Evolutionary conservation across 2,888 invertebrate genomes (phyloP).

Genomic region (Cheilosia grossa): DNA sequence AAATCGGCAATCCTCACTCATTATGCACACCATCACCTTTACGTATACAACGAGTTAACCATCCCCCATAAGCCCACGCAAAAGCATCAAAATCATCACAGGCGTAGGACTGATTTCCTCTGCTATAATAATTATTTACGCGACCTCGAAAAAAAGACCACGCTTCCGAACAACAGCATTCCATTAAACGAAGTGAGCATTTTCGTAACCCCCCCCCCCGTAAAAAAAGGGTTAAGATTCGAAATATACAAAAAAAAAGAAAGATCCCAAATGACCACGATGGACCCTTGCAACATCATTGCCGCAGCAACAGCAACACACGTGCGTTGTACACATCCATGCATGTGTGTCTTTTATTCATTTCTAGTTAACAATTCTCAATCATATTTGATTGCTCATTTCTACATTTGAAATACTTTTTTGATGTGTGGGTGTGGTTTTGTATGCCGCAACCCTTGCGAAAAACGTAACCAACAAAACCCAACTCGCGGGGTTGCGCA

Average conservation of each 20-base stretch:
- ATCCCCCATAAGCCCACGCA: conserved; percentile 32
- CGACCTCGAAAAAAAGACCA: conserved; percentile 58
- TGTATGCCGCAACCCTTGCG: conserved; percentile 67
- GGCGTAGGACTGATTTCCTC: conserved; percentile 27
- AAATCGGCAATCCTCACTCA: conserved; percentile 69
- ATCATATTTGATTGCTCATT: conserved; percentile 75
- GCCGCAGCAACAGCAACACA: background rate
- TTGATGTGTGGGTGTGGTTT: conserved; percentile 73
- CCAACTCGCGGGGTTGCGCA: conserved; percentile 67
- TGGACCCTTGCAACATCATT: conserved; percentile 30
- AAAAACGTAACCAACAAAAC: conserved; percentile 66
- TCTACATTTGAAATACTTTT: conserved; percentile 68
- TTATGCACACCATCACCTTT: conserved; percentile 73
- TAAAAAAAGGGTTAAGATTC: conserved; percentile 51
- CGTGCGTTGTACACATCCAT: conserved; percentile 35
- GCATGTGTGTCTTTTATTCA: conserved; percentile 61
- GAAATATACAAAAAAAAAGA: conserved; percentile 18
- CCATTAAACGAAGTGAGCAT: conserved; percentile 46
- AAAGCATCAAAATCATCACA: conserved; percentile 59
- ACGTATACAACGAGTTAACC: conserved; percentile 23
- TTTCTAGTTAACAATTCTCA: conserved; percentile 74
- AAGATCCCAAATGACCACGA: background rate
- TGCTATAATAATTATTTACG: conserved; percentile 67
- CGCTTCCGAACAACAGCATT: conserved; percentile 18
- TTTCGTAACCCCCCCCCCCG: conserved; percentile 18